Percentiles rank a stretch among this genome's conserved stretches.
phyloP scores from a whole-genome alignment of 2,113 vertebrate genomes.

The Piaya cayana region DNA sequence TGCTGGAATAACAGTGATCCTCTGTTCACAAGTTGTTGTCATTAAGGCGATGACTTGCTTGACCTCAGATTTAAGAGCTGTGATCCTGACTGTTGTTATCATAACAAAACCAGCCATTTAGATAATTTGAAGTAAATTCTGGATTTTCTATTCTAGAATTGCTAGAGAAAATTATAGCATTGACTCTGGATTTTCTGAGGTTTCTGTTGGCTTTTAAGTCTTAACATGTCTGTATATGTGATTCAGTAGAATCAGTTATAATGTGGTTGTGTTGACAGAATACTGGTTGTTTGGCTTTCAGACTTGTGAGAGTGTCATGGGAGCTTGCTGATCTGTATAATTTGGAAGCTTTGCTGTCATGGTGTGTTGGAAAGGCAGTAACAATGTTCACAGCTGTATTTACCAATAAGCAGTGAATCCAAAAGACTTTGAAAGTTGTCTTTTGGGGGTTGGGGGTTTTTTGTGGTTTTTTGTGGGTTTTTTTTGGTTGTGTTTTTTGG shows the following conservation, averaged over 20 bases:
- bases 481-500: neutral
- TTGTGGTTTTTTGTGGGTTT: neutral
- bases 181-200: neutral
- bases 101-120: neutral
- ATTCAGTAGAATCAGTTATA: neutral
- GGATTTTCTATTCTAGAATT: neutral
- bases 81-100: neutral
- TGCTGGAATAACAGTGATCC: neutral
- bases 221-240: rapidly evolving
- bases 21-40: neutral
- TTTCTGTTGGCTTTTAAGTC: neutral
- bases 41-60: neutral
- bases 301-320: neutral
- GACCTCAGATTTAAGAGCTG: neutral
- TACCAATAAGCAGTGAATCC: neutral
- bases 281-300: neutral
- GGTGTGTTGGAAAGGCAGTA: neutral
- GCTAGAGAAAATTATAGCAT: neutral
- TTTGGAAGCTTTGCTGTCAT: neutral
- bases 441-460: no score
- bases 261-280: neutral
- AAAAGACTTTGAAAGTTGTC: neutral
- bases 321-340: neutral
- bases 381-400: neutral
- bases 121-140: neutral